A percentile compares a stretch with the other conserved stretches of the same genome.
Evolutionary conservation across 2,113 vertebrate genomes (phyloP).

Genomic region (Donacobius atricapilla): DNA sequence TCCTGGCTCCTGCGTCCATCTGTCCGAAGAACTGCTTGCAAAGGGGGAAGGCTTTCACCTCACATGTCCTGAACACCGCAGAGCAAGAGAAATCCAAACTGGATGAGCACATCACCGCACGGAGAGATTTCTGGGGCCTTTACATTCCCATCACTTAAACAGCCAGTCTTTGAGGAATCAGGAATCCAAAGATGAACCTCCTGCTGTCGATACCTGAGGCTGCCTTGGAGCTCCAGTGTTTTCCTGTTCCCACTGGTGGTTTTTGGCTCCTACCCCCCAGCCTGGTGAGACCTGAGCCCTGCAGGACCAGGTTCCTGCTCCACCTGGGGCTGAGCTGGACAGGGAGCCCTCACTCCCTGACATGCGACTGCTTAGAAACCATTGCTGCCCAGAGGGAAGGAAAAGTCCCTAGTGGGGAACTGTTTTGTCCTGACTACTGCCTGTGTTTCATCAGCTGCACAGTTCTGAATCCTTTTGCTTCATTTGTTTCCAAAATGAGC

Average conservation of each 20-base stretch:
- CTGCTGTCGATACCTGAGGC: not conserved
- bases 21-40: not conserved
- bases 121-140: not conserved
- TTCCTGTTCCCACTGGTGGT: not conserved
- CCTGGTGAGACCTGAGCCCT: not conserved
- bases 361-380: not conserved
- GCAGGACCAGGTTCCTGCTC: not conserved
- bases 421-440: not conserved
- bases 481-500: not conserved
- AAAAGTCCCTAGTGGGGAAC: not conserved
- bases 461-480: not conserved
- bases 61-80: fast-evolving
- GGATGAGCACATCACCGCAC: fast-evolving
- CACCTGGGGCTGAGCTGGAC: not conserved
- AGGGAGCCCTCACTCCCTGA: not conserved
- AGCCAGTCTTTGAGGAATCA: not conserved
- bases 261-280: not conserved
- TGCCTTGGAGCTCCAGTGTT: not conserved
- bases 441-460: not conserved
- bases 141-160: not conserved
- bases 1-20: not conserved
- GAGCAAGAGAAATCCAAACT: not conserved
- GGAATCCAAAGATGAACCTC: not conserved
- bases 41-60: not conserved
- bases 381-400: not conserved